These are phyloP conservation scores for Athalia rosae DNA, from an alignment of 2,888 invertebrate genomes.

Conservation along the genomic window DNA sequence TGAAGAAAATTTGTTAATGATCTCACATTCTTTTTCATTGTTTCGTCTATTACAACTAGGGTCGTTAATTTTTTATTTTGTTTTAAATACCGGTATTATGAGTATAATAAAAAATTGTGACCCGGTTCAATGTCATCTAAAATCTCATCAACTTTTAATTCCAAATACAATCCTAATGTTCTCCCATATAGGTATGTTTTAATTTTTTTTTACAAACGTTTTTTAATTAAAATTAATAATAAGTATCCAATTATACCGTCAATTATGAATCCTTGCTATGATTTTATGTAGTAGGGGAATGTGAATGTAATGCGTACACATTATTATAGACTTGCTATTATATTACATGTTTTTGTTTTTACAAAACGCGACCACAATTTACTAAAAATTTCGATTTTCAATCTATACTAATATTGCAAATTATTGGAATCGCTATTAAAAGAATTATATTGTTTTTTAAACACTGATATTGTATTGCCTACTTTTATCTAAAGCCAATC, in stretches of 20 bases:
- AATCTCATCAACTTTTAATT: conserved; percentile 32
- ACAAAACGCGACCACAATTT: conserved; percentile 14
- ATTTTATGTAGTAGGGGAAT: not conserved
- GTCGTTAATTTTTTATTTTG: conserved; percentile 1
- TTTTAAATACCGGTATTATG: not conserved
- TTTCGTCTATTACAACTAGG: not conserved
- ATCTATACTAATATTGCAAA: conserved; percentile 28
- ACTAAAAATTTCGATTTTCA: not conserved
- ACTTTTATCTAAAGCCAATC: conserved; percentile 16
- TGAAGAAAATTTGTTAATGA: conserved; percentile 18
- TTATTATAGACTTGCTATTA: not conserved
- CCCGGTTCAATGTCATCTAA: conserved; percentile 39
- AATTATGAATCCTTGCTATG: conserved; percentile 14
- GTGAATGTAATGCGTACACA: conserved; percentile 16
- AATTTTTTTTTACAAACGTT: not conserved
- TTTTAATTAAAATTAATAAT: conserved; percentile 42
- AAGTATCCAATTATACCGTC: conserved; percentile 39
- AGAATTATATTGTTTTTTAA: conserved; percentile 5
- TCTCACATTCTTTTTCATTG: not conserved
- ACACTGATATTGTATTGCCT: conserved; percentile 28
- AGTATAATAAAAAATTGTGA: conserved; percentile 44
- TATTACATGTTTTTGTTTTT: conserved; percentile 6
- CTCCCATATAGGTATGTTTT: not conserved
- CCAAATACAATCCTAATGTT: not conserved
- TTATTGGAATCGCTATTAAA: conserved; percentile 26